phyloP scores from a whole-genome alignment of 2,113 vertebrate genomes.

The Triplophysa rosa region DNA sequence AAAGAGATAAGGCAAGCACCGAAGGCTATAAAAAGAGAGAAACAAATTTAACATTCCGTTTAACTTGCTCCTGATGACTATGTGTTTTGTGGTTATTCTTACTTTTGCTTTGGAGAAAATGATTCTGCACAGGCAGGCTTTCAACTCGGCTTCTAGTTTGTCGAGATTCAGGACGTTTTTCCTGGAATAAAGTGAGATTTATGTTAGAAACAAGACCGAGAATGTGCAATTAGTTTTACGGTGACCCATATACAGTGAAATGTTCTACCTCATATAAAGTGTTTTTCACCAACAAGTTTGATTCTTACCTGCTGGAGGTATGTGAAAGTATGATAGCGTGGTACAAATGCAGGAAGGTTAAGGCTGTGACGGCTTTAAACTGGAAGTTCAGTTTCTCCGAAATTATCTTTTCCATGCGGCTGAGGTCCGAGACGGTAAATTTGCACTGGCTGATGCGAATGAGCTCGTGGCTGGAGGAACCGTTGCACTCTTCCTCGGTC shows the following conservation, averaged over 20 bases:
- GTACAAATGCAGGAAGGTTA: constrained; percentile 97
- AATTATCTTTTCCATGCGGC: constrained; percentile 95
- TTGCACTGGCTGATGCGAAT: constrained; percentile 96
- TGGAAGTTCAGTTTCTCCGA: constrained; percentile 92
- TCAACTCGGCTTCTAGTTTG: constrained; percentile 94
- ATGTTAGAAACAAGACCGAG: neutral
- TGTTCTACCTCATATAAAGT: neutral
- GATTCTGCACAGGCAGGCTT: constrained; percentile 93
- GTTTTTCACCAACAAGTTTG: neutral
- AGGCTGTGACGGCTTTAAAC: constrained; percentile 94
- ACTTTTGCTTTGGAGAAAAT: constrained; percentile 98
- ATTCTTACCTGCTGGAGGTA: constrained; percentile 83
- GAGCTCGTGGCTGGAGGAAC: constrained; percentile 85
- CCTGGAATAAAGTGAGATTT: constrained; percentile 69
- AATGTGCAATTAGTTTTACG: neutral
- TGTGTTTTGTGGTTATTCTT: constrained; percentile 56
- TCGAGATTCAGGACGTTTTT: constrained; percentile 87
- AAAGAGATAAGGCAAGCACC: constrained; percentile 90
- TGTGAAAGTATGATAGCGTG: constrained; percentile 83
- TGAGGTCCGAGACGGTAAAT: constrained; percentile 92
- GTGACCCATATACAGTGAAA: constrained; percentile 21
- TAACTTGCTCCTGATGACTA: neutral
- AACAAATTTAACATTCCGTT: neutral
- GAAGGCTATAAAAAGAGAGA: constrained; percentile 79
- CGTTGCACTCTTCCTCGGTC: constrained; percentile 86